Percentiles rank a stretch among this genome's conserved stretches.
These are phyloP conservation scores for Pseudochromis fuscus DNA, from an alignment of 2,797 vertebrate genomes.

Conservation along the genomic window DNA sequence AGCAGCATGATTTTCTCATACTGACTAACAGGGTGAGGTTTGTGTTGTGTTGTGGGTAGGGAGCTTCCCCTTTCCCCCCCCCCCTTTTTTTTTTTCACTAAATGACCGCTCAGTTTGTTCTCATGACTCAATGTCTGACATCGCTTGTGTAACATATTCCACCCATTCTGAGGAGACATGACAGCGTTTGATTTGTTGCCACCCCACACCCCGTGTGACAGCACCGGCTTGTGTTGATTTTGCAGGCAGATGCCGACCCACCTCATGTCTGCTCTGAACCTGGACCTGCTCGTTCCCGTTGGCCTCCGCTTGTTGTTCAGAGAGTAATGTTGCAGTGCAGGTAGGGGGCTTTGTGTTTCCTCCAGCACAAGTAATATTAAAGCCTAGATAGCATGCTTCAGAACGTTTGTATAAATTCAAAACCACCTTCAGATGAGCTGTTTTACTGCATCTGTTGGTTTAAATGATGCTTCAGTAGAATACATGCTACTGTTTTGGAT, in stretches of 20 bases:
- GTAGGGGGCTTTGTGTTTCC: too few relatives aligned
- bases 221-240: background rate
- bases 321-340: background rate
- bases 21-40: background rate
- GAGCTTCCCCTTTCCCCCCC: background rate
- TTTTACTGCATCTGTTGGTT: background rate
- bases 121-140: conserved; percentile 24
- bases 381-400: background rate
- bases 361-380: too few relatives aligned
- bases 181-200: conserved; percentile 33
- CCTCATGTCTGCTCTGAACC: conserved; percentile 32
- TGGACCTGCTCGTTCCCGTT: background rate
- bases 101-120: conserved; percentile 4
- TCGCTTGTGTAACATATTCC: conserved; percentile 27
- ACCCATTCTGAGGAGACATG: conserved; percentile 36
- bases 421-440: background rate
- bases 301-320: background rate
- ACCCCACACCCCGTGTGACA: conserved; percentile 11
- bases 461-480: background rate
- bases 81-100: background rate
- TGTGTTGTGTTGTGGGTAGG: background rate
- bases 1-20: background rate
- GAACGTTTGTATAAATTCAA: background rate
- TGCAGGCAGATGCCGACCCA: conserved; percentile 21
- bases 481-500: background rate